A percentile compares a stretch with the other conserved stretches of the same genome.
phyloP scores from a whole-genome alignment of 2,888 invertebrate species.

The Acheta domesticus region DNA sequence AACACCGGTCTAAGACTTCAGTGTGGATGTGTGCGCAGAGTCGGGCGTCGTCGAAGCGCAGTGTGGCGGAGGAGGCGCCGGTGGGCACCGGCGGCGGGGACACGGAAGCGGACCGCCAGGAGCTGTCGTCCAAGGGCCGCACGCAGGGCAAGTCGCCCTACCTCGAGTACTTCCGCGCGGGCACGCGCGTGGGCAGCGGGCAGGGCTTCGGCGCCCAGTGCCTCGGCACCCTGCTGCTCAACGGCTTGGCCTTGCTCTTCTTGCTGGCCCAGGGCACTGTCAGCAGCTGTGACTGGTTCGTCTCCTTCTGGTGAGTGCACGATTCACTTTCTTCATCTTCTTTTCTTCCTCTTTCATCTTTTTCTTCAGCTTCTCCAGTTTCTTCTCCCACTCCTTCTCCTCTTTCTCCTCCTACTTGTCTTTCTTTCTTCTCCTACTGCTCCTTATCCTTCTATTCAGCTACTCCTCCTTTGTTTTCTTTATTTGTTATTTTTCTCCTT shows the following conservation, averaged over 20 bases:
- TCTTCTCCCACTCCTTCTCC: no score
- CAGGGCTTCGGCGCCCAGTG: no score
- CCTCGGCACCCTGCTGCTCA: conserved; percentile 52
- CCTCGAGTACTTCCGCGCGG: conserved; percentile 50
- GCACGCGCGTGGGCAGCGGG: conserved; percentile 45
- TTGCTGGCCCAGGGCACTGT: conserved; percentile 61
- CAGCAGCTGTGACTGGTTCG: conserved; percentile 69
- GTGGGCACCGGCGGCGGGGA: neutral
- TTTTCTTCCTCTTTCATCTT: no score
- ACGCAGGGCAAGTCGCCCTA: conserved; percentile 48
- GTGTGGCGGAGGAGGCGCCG: neutral
- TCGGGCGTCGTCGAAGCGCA: neutral
- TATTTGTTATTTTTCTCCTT: no score
- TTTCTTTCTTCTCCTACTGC: no score
- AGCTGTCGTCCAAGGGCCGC: neutral
- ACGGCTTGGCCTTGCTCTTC: conserved; percentile 52
- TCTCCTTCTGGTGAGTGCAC: conserved; percentile 63
- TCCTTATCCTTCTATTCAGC: no score
- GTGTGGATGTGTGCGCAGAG: neutral
- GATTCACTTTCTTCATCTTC: conserved; percentile 26
- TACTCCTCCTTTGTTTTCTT: no score
- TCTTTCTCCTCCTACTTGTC: no score
- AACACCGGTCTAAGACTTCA: no score
- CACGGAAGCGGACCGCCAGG: neutral
- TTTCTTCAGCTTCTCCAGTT: no score